A percentile compares a stretch with the other conserved stretches of the same genome.
Evolutionary conservation across 2,888 invertebrate species (phyloP).

Genomic region (Tachina lurida): DNA sequence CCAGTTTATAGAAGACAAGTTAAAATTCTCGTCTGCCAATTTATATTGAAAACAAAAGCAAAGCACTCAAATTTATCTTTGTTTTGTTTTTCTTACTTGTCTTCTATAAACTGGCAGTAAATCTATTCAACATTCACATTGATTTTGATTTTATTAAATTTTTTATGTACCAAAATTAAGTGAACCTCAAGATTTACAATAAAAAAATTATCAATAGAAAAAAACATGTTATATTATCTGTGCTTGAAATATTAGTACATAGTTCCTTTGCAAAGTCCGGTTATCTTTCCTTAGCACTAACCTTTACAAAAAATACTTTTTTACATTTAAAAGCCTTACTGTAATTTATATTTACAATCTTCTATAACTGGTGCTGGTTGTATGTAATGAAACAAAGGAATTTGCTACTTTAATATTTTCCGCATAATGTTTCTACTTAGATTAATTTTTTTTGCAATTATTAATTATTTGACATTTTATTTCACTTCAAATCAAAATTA

Average conservation of each 20-base stretch:
- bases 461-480: too few relatives aligned
- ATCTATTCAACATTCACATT: neutral
- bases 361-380: constrained; percentile 58
- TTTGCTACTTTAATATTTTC: neutral
- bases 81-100: neutral
- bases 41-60: too few relatives aligned
- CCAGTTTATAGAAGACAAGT: neutral
- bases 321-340: constrained; percentile 43
- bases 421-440: neutral
- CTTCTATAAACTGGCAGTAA: neutral
- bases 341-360: constrained; percentile 30
- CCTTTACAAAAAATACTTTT: neutral
- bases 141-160: neutral
- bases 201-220: neutral
- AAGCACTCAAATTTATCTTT: neutral
- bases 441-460: too few relatives aligned
- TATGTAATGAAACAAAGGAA: constrained; percentile 39
- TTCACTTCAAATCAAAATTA: too few relatives aligned
- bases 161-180: neutral
- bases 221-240: neutral
- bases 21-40: too few relatives aligned
- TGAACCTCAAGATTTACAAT: neutral
- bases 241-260: neutral
- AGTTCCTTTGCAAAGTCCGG: neutral
- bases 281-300: too few relatives aligned